Conservation (phyloP, 2,888 invertebrate species). For the Cheilosia vulpina region DNA sequence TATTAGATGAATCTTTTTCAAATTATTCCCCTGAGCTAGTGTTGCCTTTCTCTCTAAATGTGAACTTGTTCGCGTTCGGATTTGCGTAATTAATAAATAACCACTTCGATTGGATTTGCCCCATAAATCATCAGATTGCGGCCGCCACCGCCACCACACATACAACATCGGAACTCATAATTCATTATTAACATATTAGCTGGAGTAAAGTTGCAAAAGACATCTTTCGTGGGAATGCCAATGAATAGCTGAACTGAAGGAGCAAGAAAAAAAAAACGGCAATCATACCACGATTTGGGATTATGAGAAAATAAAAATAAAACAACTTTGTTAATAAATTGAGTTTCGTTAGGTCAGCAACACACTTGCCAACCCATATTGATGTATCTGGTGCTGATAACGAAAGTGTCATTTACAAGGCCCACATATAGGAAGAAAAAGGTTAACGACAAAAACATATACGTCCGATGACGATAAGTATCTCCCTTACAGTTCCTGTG, state of each 20-base stretch:
- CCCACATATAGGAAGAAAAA: constrained; percentile 6
- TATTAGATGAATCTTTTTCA: constrained; percentile 56
- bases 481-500: background rate
- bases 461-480: constrained; percentile 56
- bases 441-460: constrained; percentile 40
- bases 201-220: constrained; percentile 14
- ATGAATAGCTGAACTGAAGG: background rate
- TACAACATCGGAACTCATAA: constrained; percentile 21
- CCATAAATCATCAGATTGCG: constrained; percentile 54
- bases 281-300: background rate
- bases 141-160: constrained; percentile 6
- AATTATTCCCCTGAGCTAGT: background rate
- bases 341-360: constrained; percentile 11
- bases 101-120: constrained; percentile 66
- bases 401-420: constrained; percentile 34
- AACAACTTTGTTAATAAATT: background rate
- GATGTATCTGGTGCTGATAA: constrained; percentile 48
- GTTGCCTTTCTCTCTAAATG: constrained; percentile 30
- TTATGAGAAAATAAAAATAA: constrained; percentile 2
- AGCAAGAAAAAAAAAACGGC: background rate
- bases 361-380: constrained; percentile 23
- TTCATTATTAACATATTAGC: constrained; percentile 50
- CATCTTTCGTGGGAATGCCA: background rate
- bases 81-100: constrained; percentile 71
- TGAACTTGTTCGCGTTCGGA: constrained; percentile 26